A percentile compares a stretch with the other conserved stretches of the same genome.
These are phyloP conservation scores for Troides oblongomaculatus DNA, from an alignment of 2,888 invertebrate genomes.

Conservation along the genomic window DNA sequence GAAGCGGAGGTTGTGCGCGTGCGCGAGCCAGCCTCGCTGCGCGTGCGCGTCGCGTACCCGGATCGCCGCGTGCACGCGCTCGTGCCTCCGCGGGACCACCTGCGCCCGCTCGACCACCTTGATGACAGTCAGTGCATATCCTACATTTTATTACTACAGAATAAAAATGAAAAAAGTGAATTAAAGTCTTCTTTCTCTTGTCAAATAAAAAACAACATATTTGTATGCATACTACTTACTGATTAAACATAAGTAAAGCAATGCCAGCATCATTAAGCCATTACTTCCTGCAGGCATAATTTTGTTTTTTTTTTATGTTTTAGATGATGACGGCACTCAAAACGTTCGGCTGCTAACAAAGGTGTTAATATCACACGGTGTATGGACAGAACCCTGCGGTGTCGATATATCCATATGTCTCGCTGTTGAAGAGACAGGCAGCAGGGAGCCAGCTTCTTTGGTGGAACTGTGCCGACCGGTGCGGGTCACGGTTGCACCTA, in stretches of 20 bases:
- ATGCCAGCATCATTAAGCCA: no score
- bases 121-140: constrained; percentile 50
- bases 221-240: no score
- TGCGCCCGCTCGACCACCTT: constrained; percentile 85
- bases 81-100: constrained; percentile 87
- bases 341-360: constrained; percentile 89
- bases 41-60: constrained; percentile 94
- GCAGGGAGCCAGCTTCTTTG: constrained; percentile 67
- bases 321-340: constrained; percentile 78
- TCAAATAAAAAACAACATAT: no score
- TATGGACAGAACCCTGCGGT: constrained; percentile 95
- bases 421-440: constrained; percentile 81
- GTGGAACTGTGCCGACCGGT: constrained; percentile 92
- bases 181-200: neutral
- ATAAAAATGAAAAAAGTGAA: neutral
- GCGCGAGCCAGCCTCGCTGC: constrained; percentile 84
- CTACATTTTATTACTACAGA: neutral
- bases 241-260: no score
- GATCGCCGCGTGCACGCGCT: constrained; percentile 93
- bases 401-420: constrained; percentile 92
- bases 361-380: constrained; percentile 93
- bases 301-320: constrained; percentile 32
- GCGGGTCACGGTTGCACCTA: constrained; percentile 92
- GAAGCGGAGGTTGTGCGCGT: constrained; percentile 93
- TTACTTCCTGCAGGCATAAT: no score